Base-by-base conservation (phyloP, 2,113 vertebrate genomes). In the Glareola pratincola region DNA sequence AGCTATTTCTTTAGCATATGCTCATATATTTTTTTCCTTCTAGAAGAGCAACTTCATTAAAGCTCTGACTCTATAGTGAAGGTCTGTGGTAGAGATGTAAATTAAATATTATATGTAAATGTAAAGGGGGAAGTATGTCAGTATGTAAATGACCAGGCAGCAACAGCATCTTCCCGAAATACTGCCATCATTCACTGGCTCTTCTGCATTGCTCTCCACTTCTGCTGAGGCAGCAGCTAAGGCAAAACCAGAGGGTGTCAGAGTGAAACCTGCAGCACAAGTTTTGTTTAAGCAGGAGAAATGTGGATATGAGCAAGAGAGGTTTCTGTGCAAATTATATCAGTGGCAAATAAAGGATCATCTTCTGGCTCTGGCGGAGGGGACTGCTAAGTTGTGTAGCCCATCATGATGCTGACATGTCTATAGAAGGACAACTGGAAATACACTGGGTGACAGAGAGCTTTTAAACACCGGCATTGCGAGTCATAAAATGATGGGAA, bases 121-220 rank as follows among this genome's bases (percentile, higher is more conserved):
- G 2, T 19, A 76, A 60, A 87, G 14, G 24, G 18, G 27, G 2
- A 81, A 48, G 51, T 48, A 59, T 0, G 1, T 19, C 82, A 41
- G 47, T 26, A 9, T 6, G 18, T 30, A 57, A 79, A 63, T 24
- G 27, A 14, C 6, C 1, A 4, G 39, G 30, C 12, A 59, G 32
- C 5, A 60, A n/a, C 26, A 41, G 4, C 32, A 41, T 45, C 43
- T 89, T 51, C 30, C 50, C 3, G 1, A 45, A 79, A 30, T 27
- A 6, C n/a, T 78, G 26, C 12, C 13, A 5, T 8, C 9, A 3
- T 34, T 26, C 56, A 11, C 3, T 0, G 2, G 21, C 24, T 39
- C 2, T 23, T 29, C 48, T 83, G 64, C 43, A 8, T 14, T 18
- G 8, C 32, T 47, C 50, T 26, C 20, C 6, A 1, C 23, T 13